These are phyloP conservation scores for Cololabis saira DNA, from an alignment of 2,113 vertebrate genomes.

Conservation along the genomic window DNA sequence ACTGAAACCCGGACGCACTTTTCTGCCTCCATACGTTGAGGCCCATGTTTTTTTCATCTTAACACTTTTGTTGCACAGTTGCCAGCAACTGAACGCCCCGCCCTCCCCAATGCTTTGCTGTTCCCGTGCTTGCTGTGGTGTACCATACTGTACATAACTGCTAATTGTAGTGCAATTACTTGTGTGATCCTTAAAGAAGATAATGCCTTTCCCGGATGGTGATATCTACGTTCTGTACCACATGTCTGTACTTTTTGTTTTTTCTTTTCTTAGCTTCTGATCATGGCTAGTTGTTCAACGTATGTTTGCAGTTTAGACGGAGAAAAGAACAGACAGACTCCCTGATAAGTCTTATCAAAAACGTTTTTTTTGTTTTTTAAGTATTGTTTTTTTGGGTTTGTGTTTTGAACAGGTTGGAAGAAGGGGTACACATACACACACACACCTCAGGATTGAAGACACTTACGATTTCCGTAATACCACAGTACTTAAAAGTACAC, in stretches of 20 bases:
- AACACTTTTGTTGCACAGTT: conserved; percentile 80
- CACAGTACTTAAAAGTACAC: conserved; percentile 78
- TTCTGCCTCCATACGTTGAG: conserved; percentile 73
- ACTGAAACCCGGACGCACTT: conserved; percentile 82
- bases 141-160: conserved; percentile 85
- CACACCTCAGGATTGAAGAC: conserved; percentile 86
- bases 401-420: conserved; percentile 64
- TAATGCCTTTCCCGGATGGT: conserved; percentile 80
- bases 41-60: conserved; percentile 63
- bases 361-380: conserved; percentile 29
- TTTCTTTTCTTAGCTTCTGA: conserved; percentile 74
- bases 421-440: conserved; percentile 75
- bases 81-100: conserved; percentile 49
- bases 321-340: conserved; percentile 56
- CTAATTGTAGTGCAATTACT: conserved; percentile 85
- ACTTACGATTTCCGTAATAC: conserved; percentile 76
- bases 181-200: conserved; percentile 78
- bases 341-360: conserved; percentile 75
- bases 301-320: conserved; percentile 67
- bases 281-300: conserved; percentile 73
- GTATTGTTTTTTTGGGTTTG: conserved; percentile 27
- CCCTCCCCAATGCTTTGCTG: conserved; percentile 57
- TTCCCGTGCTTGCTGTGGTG: conserved; percentile 82
- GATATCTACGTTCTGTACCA: conserved; percentile 82
- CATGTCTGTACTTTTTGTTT: conserved; percentile 77